Conservation (phyloP, 2,888 invertebrate genomes). For the Papilio protenor region DNA sequence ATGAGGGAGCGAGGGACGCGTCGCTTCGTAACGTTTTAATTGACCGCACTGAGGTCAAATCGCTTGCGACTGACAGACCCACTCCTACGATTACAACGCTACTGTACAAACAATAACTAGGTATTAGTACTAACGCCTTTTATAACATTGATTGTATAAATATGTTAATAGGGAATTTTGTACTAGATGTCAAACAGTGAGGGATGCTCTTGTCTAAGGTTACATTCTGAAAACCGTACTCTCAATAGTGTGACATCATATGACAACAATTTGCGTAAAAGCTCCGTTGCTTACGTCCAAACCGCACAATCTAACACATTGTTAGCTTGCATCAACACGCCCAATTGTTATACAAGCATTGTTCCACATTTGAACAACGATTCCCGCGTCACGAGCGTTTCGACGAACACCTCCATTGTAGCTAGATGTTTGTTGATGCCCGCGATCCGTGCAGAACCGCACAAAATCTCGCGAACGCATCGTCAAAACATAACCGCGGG, state of each 20-base stretch:
- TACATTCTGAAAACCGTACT: not conserved
- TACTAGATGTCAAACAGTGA: not conserved
- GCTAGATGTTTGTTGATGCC: conserved; percentile 75
- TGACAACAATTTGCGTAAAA: conserved; percentile 61
- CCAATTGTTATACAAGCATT: conserved; percentile 82
- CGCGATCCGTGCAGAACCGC: conserved; percentile 66
- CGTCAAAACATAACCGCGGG: conserved; percentile 68
- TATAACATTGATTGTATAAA: not conserved
- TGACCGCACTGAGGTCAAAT: conserved; percentile 82
- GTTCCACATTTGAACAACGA: conserved; percentile 76
- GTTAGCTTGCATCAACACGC: conserved; percentile 71
- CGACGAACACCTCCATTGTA: conserved; percentile 80
- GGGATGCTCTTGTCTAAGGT: not conserved
- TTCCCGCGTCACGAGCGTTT: conserved; percentile 72
- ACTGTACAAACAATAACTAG: conserved; percentile 21
- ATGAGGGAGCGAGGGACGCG: conserved; percentile 55
- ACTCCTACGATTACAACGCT: conserved; percentile 37
- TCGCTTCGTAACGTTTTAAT: conserved; percentile 75
- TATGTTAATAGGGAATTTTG: not conserved
- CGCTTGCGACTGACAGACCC: conserved; percentile 71
- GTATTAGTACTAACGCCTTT: not conserved
- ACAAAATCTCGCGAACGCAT: conserved; percentile 75
- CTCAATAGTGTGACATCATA: conserved; percentile 20
- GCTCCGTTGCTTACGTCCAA: conserved; percentile 65
- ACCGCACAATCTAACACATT: conserved; percentile 69